A percentile compares a stretch with the other conserved stretches of the same genome.
Conservation (phyloP, 2,797 vertebrate genomes). For the Rhinoraja longicauda region DNA sequence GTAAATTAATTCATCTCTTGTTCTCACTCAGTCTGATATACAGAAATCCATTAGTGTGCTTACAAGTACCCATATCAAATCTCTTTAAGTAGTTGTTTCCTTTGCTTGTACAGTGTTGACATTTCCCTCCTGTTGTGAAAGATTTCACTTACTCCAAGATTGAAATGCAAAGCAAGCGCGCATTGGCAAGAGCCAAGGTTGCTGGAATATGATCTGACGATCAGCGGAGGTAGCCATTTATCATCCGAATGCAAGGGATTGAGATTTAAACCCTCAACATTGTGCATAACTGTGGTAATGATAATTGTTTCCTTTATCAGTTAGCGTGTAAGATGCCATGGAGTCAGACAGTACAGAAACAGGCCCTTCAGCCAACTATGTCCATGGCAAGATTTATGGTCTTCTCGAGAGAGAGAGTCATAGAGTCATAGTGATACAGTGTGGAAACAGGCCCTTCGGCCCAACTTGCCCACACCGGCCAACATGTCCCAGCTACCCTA, state of each 20-base stretch:
- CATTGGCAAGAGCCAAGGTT: neutral
- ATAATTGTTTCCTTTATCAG: neutral
- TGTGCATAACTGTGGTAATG: neutral
- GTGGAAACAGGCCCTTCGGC: too few relatives aligned
- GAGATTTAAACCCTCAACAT: neutral
- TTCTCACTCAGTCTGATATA: neutral
- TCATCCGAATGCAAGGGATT: too few relatives aligned
- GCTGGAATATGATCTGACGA: neutral
- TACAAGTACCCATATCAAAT: neutral
- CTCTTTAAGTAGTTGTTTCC: neutral
- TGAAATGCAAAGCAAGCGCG: neutral
- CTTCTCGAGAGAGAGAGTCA: too few relatives aligned
- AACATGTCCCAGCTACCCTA: too few relatives aligned
- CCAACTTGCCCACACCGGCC: too few relatives aligned
- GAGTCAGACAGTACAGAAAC: neutral
- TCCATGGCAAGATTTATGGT: too few relatives aligned
- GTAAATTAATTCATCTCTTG: too few relatives aligned
- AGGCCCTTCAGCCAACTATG: too few relatives aligned
- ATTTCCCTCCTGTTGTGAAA: neutral
- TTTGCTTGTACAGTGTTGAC: neutral
- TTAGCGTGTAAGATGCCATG: too few relatives aligned
- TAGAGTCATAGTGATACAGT: too few relatives aligned
- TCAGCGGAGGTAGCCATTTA: neutral
- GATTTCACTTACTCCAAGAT: neutral
- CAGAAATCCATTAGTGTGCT: neutral